Conservation (phyloP, 2,113 vertebrate genomes). For the Chauna torquata region DNA sequence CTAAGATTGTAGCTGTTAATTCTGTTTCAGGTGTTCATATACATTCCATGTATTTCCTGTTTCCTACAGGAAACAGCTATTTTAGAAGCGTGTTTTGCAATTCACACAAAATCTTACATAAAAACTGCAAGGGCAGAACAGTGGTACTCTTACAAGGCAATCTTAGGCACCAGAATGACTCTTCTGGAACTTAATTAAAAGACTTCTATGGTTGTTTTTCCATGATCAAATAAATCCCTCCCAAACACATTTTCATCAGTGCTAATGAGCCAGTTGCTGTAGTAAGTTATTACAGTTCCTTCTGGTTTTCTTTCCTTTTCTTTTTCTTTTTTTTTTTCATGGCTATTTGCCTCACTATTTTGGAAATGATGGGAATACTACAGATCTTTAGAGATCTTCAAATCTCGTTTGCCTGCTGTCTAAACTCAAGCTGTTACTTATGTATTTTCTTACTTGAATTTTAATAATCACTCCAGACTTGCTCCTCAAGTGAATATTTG, state of each 20-base stretch:
- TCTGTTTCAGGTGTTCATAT: not conserved
- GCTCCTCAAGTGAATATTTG: not conserved
- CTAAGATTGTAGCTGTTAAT: not conserved
- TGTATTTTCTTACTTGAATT: not conserved
- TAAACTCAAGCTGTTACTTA: not conserved
- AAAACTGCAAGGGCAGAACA: not conserved
- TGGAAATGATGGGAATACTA: not conserved
- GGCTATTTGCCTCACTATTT: not conserved
- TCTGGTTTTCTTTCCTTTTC: not conserved
- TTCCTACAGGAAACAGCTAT: not conserved
- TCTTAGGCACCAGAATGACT: not conserved
- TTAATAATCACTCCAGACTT: not conserved
- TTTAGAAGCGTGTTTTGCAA: not conserved
- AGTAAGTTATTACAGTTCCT: not conserved
- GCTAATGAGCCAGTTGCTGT: not conserved
- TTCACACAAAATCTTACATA: not conserved
- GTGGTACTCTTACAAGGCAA: not conserved
- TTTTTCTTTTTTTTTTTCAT: not conserved
- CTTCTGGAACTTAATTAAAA: not conserved
- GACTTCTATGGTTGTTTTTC: not conserved
- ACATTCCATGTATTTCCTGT: not conserved
- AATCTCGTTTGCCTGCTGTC: not conserved
- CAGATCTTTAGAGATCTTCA: not conserved
- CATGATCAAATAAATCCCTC: not conserved
- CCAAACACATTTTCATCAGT: not conserved